phyloP scores from a whole-genome alignment of 2,888 invertebrate genomes.

The Apodemia zela region DNA sequence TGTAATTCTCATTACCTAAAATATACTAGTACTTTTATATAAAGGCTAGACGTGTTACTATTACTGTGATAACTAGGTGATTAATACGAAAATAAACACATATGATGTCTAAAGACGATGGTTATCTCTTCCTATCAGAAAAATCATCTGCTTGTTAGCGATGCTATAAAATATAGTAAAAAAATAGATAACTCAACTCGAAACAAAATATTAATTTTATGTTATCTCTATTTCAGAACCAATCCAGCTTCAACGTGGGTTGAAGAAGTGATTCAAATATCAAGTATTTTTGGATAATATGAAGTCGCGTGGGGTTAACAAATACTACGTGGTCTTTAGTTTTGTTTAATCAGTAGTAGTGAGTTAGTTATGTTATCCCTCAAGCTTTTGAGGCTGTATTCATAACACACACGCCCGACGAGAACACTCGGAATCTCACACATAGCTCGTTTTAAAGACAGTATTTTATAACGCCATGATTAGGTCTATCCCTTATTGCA shows the following conservation, averaged over 20 bases:
- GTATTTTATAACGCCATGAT: not conserved
- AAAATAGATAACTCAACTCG: too few relatives aligned
- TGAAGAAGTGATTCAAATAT: too few relatives aligned
- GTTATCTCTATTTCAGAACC: not conserved
- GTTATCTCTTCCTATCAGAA: not conserved
- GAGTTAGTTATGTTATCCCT: conserved; percentile 39
- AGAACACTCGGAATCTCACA: conserved; percentile 25
- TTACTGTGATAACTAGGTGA: not conserved
- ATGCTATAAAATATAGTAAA: too few relatives aligned
- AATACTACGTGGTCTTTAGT: not conserved
- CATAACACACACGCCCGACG: conserved; percentile 33
- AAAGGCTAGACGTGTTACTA: too few relatives aligned
- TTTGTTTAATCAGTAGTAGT: not conserved
- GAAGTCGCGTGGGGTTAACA: not conserved
- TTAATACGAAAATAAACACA: too few relatives aligned
- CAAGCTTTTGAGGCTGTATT: conserved; percentile 40
- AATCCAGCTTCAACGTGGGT: not conserved
- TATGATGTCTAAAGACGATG: not conserved
- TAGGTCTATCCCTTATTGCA: not conserved
- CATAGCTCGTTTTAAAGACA: not conserved
- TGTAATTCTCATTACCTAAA: too few relatives aligned
- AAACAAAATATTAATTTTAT: not conserved
- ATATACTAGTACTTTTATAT: too few relatives aligned
- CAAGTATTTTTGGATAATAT: not conserved
- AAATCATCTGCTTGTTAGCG: too few relatives aligned